Evolutionary conservation across 1,140 invertebrate genomes (phyloP).

Genomic region (Ladona fulva): DNA sequence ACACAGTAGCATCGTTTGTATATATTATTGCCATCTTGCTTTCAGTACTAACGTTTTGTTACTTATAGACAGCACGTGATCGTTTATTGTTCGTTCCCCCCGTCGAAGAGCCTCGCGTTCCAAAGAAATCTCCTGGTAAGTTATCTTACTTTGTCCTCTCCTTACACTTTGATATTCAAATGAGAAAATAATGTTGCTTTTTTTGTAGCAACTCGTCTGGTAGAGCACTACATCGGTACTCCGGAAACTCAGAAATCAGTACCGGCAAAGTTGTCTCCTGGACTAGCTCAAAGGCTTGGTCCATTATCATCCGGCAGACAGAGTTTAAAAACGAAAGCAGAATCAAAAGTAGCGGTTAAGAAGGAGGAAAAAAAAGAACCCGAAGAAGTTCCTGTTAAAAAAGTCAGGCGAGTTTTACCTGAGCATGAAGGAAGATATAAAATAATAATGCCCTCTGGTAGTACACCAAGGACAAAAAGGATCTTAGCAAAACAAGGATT

Average conservation of each 20-base stretch:
- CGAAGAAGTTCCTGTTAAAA: slow-evolving; percentile 29
- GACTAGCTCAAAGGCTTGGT: slow-evolving; percentile 36
- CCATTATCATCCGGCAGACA: slow-evolving; percentile 27
- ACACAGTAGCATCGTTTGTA: slow-evolving; percentile 37
- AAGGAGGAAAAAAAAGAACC: not conserved
- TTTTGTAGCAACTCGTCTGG: not conserved
- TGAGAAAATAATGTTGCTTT: not conserved
- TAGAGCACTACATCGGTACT: not conserved
- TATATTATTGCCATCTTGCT: not conserved
- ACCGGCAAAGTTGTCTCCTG: slow-evolving; percentile 27
- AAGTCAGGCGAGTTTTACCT: slow-evolving; percentile 35
- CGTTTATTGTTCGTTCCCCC: slow-evolving; percentile 25
- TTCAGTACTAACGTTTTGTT: not conserved
- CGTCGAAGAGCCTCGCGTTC: too few relatives aligned
- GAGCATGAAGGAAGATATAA: slow-evolving; percentile 38
- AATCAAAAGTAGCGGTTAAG: not conserved
- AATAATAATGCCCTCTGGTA: slow-evolving; percentile 37
- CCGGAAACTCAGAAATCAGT: not conserved
- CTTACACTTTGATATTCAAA: not conserved
- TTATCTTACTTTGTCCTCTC: not conserved
- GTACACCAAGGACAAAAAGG: slow-evolving; percentile 34
- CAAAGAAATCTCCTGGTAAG: not conserved
- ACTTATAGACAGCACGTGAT: not conserved
- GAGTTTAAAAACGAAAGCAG: slow-evolving; percentile 22
- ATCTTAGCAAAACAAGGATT: slow-evolving; percentile 31